These are phyloP conservation scores for Lampris megalopsis DNA, from an alignment of 2,113 vertebrate species.

Conservation along the genomic window DNA sequence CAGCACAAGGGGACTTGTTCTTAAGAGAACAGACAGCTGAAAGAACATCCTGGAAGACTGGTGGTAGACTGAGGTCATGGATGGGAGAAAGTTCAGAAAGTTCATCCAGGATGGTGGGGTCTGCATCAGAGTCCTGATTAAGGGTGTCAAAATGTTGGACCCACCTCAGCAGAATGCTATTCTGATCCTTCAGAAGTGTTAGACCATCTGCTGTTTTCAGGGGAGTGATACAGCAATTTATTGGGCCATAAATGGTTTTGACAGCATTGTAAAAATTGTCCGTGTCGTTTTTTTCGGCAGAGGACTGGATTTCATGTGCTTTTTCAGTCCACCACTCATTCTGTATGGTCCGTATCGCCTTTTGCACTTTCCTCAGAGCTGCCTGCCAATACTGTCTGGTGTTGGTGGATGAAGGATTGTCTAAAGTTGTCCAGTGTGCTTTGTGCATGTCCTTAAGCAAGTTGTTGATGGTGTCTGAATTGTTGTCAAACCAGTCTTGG, in stretches of 20 bases:
- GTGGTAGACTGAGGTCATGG: neutral
- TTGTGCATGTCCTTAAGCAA: conserved; percentile 23
- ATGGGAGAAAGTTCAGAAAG: neutral
- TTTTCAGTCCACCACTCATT: conserved; percentile 24
- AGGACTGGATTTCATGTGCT: conserved; percentile 23
- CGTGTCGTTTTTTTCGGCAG: conserved; percentile 42
- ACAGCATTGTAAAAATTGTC: conserved; percentile 35
- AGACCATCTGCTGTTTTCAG: conserved; percentile 38
- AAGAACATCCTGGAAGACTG: conserved; percentile 6
- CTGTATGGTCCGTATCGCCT: conserved; percentile 2
- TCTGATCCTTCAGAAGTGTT: conserved; percentile 25
- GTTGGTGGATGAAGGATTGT: conserved; percentile 6
- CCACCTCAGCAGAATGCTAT: conserved; percentile 19
- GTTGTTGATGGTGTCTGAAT: neutral
- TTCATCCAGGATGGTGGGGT: conserved; percentile 7
- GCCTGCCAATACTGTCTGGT: conserved; percentile 9
- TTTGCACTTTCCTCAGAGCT: conserved; percentile 7
- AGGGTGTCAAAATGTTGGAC: conserved; percentile 35
- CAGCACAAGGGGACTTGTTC: conserved; percentile 5
- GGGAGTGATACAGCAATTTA: conserved; percentile 22
- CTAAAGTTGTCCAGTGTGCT: conserved; percentile 6
- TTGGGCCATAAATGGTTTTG: conserved; percentile 43
- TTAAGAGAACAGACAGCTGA: neutral
- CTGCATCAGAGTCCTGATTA: conserved; percentile 26
- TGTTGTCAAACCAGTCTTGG: conserved; percentile 25